Conservation (phyloP, 1,140 invertebrate genomes). For the Luehdorfia chinensis region DNA sequence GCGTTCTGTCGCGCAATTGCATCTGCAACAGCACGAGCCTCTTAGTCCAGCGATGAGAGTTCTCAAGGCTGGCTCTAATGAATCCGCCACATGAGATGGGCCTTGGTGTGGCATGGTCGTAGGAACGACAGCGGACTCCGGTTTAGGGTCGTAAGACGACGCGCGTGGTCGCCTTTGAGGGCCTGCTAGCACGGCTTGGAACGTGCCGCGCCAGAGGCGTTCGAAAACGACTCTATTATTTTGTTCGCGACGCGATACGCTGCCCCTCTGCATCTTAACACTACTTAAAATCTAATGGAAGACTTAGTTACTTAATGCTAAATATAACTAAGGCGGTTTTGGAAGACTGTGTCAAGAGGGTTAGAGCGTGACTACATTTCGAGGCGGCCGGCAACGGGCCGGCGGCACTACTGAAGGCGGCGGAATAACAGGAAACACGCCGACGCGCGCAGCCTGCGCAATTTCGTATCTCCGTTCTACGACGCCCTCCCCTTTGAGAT, state of each 20-base stretch:
- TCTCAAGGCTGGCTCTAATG: constrained; percentile 60
- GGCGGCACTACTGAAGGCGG: constrained; percentile 59
- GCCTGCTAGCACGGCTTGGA: constrained; percentile 72
- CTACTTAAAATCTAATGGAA: constrained; percentile 15
- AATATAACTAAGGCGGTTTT: constrained; percentile 48
- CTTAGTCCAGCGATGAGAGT: constrained; percentile 59
- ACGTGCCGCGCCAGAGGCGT: constrained; percentile 80
- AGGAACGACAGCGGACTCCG: constrained; percentile 40
- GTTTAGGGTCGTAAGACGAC: constrained; percentile 77
- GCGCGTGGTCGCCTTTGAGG: constrained; percentile 53
- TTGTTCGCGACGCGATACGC: constrained; percentile 66
- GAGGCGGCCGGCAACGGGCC: constrained; percentile 60
- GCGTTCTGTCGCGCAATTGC: constrained; percentile 47
- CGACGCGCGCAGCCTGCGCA: constrained; percentile 69
- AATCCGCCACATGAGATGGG: constrained; percentile 36
- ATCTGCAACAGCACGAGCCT: constrained; percentile 63
- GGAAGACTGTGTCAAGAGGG: constrained; percentile 52
- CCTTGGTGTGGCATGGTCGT: constrained; percentile 29
- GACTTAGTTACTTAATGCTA: constrained; percentile 51
- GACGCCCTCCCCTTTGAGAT: constrained; percentile 27
- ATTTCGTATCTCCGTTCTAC: constrained; percentile 49
- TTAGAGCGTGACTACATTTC: constrained; percentile 51
- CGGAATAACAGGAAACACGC: constrained; percentile 53
- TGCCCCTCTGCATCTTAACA: constrained; percentile 61
- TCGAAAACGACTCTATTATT: constrained; percentile 80